Percentiles rank a stretch among this genome's conserved stretches.
These are phyloP conservation scores for Agrilus planipennis DNA, from an alignment of 1,140 invertebrate genomes.

Conservation along the genomic window DNA sequence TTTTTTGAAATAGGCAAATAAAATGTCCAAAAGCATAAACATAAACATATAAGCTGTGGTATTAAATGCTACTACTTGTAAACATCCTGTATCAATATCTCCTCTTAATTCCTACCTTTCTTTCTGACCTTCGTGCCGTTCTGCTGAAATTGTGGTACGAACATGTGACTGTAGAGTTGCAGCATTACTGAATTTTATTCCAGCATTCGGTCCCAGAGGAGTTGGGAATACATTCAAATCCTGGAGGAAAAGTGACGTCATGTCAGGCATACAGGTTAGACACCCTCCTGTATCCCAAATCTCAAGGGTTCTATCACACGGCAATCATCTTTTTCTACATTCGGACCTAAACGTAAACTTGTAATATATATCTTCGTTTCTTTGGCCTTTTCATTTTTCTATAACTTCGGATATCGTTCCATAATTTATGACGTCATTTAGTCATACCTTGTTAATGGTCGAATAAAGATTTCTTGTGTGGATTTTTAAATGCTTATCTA, in stretches of 20 bases:
- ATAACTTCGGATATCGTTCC: not conserved
- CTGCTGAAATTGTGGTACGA: not conserved
- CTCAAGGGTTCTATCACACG: constrained; percentile 11
- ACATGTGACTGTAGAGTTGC: too few relatives aligned
- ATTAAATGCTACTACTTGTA: too few relatives aligned
- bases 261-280: not conserved
- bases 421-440: not conserved
- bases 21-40: too few relatives aligned
- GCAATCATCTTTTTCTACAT: constrained; percentile 5
- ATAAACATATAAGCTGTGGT: too few relatives aligned
- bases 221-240: constrained; percentile 16
- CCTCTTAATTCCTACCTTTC: too few relatives aligned
- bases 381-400: not conserved
- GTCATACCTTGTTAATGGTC: too few relatives aligned
- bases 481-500: too few relatives aligned
- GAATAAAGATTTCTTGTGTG: too few relatives aligned
- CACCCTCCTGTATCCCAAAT: constrained; percentile 1
- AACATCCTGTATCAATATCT: too few relatives aligned
- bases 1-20: too few relatives aligned
- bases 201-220: constrained; percentile 6
- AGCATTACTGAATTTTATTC: too few relatives aligned
- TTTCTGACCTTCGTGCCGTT: too few relatives aligned
- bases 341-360: not conserved
- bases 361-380: not conserved
- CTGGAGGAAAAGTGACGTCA: constrained; percentile 10